Evolutionary conservation across 2,888 invertebrate species (phyloP), one percentile per base, ranked within the genome.

Genomic region (Congeria kusceri): DNA sequence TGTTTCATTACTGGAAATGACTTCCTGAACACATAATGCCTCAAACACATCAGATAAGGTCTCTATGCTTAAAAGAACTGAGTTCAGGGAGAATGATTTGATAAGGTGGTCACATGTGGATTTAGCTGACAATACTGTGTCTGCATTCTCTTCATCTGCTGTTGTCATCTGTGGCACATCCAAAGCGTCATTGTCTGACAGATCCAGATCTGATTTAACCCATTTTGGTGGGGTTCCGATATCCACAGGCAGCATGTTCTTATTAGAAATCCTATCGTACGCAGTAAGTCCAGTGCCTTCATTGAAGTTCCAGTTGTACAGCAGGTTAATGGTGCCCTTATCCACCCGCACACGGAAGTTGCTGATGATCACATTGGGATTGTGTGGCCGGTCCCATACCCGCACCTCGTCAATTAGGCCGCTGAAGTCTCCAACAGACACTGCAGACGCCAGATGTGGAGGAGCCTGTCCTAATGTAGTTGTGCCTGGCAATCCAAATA

Each of bases 351-450:
- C 71, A 39, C 80, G 73, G 83, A 87, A 87, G 63, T 86, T 86
- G 27, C 69, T 65, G 0, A 73, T 74, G 9, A 87, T 77, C n/a
- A 90, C 73, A 0, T 86, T 79, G 59, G 89, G 89, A 46, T 85
- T 90, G 56, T 84, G 82, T 15, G 86, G 86, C 29, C 89, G 62
- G 9, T 78, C 77, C 89, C 89, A 90, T 23, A 90, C 75, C 29
- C 89, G 77, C 3, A 89, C 73, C 65, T 89, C 89, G 73, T 89
- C 89, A 46, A 90, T 81, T 28, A 81, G 81, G 1, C 88, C 89
- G 23, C n/a, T 57, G 53, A 87, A 87, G 27, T 72, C 74, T n/a
- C 84, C 83, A 15, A 77, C 67, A 9, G 81, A 75, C 27, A 81
- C 61, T 0, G 68, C 44, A 9, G 78, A 61, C 18, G 28, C 61